Conservation (phyloP, 2,888 invertebrate species). For the Dastarcus helophoroides region DNA sequence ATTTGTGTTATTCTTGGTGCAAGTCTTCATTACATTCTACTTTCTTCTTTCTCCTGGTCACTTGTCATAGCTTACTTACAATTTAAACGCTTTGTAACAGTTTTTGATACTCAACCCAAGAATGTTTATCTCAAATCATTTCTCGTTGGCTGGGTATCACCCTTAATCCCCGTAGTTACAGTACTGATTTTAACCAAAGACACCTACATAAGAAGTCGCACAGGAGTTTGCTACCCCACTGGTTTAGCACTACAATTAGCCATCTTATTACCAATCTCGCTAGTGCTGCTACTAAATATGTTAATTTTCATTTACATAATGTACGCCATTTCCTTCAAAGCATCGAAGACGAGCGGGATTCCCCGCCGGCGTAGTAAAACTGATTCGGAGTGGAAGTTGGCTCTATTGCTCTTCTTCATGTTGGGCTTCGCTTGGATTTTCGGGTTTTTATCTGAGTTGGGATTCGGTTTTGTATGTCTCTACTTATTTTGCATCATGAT, state of each 20-base stretch:
- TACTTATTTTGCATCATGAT: constrained; percentile 46
- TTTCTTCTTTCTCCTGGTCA: constrained; percentile 64
- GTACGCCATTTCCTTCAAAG: constrained; percentile 36
- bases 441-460: constrained; percentile 40
- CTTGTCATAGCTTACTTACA: constrained; percentile 56
- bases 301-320: constrained; percentile 47
- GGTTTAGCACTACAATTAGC: constrained; percentile 44
- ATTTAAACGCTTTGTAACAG: constrained; percentile 53
- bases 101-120: constrained; percentile 45
- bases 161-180: constrained; percentile 42
- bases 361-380: constrained; percentile 33
- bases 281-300: constrained; percentile 45
- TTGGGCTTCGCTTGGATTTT: constrained; percentile 51
- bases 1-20: constrained; percentile 48
- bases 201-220: constrained; percentile 36
- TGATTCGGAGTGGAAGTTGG: constrained; percentile 44
- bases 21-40: constrained; percentile 51
- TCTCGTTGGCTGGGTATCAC: constrained; percentile 52
- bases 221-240: constrained; percentile 43
- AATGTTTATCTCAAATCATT: constrained; percentile 42
- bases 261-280: constrained; percentile 43
- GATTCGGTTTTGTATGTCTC: constrained; percentile 19
- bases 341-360: constrained; percentile 26
- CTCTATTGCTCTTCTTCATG: constrained; percentile 47
- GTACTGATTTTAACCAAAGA: constrained; percentile 39